Base-by-base conservation (phyloP, 2,888 invertebrate genomes). In the Tiliacea aurago region DNA sequence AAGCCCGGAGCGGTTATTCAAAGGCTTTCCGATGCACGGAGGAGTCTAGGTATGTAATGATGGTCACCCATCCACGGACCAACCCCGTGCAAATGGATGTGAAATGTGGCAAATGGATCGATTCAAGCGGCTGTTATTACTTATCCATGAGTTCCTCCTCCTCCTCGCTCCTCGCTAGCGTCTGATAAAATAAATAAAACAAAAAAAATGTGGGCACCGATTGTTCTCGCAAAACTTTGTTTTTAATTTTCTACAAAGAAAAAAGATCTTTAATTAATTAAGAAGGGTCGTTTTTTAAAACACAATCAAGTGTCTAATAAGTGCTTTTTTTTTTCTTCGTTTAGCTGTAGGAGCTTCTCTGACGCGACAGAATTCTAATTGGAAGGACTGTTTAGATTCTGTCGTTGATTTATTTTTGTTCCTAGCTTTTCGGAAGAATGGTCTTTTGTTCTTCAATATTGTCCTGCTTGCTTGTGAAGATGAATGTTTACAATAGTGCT, bases 251-350 rank as follows among this genome's bases (percentile, higher is more conserved):
- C 74, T 64, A 43, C 61, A 33, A 64, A 88, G 88, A 87, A 90
- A 90, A 87, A 88, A 89, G 90, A 87, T 90, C 87, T 91, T 91
- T 90, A 92, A 92, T 93, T 92, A 92, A 93, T 93, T 92, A 91
- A 87, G 85, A 80, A 85, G 65, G 85, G 82, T 84, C 87, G 86
- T 65, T 87, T 88, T 89, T 85, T 90, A 89, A 90, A 87, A 86
- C 78, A 88, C 89, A 90, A 91, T 91, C 87, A 86, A 90, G 89
- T 91, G 86, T 89, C 88, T 91, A 92, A 91, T 90, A 89, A 90
- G 87, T 88, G 85, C 88, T 90, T 88, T 87, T 88, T 86, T 87
- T 84, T 88, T 90, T 64, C 81, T 83, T 80, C 80, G 80, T 83
- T 79, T 85, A 77, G 72, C 70, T 84, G 61, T 74, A 77, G 86